A percentile compares a stretch with the other conserved stretches of the same genome.
Conservation (phyloP, 1,140 invertebrate genomes). For the Drosophila guanche region DNA sequence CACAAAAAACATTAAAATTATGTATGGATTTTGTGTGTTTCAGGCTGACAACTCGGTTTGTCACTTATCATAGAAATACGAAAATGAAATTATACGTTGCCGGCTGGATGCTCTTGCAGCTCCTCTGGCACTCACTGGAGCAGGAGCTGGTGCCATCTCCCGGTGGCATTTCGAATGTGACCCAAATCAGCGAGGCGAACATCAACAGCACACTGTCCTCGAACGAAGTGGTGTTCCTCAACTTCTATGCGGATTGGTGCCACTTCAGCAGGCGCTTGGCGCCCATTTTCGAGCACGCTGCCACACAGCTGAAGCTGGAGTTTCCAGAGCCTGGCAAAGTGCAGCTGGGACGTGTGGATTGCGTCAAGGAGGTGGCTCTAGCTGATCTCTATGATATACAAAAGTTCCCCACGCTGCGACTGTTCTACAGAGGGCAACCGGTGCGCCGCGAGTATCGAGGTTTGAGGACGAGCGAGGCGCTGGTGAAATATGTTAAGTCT, state of each 20-base stretch:
- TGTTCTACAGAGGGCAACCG: constrained; percentile 39
- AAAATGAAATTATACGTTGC: constrained; percentile 1
- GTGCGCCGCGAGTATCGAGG: constrained; percentile 53
- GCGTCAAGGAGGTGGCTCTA: constrained; percentile 23
- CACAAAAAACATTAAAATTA: too few relatives aligned
- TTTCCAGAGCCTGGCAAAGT: constrained; percentile 21
- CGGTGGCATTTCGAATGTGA: constrained; percentile 7
- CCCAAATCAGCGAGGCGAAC: constrained; percentile 38
- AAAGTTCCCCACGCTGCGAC: constrained; percentile 52
- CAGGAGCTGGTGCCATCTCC: neutral
- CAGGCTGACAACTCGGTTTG: too few relatives aligned
- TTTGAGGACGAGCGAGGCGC: constrained; percentile 34
- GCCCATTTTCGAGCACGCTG: constrained; percentile 55
- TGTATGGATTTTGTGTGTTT: neutral
- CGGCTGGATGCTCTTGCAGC: constrained; percentile 6
- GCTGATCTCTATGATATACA: constrained; percentile 31
- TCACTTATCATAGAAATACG: too few relatives aligned
- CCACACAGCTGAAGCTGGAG: constrained; percentile 13
- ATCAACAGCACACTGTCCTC: constrained; percentile 33
- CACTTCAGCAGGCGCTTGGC: constrained; percentile 35
- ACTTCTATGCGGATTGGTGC: constrained; percentile 70
- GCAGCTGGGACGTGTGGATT: constrained; percentile 49
- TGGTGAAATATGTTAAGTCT: constrained; percentile 37
- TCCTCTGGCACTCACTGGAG: neutral
- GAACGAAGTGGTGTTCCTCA: constrained; percentile 51